A percentile compares a stretch with the other conserved stretches of the same genome.
Conservation (phyloP, 1,140 invertebrate species). For the Achroia grisella region DNA sequence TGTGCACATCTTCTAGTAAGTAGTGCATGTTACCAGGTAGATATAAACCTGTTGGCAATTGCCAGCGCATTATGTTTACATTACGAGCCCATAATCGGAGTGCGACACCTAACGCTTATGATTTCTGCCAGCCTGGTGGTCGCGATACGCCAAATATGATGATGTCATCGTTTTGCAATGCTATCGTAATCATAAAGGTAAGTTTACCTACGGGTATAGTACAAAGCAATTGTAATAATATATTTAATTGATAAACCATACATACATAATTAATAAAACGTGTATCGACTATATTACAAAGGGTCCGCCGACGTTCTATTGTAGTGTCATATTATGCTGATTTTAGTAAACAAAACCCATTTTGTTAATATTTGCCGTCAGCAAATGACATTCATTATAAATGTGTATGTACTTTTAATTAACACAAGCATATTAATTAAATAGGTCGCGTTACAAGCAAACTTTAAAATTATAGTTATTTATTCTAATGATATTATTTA, state of each 20-base stretch:
- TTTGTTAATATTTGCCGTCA: no score
- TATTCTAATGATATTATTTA: no score
- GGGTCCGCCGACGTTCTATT: neutral
- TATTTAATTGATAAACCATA: neutral
- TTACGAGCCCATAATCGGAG: conserved; percentile 17
- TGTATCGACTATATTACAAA: neutral
- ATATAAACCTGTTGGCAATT: conserved; percentile 20
- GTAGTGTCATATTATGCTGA: neutral
- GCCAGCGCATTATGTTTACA: conserved; percentile 22
- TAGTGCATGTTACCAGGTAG: conserved; percentile 10
- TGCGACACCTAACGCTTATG: conserved; percentile 22
- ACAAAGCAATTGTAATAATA: neutral
- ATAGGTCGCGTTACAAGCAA: no score
- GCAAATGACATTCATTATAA: no score
- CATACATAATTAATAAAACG: no score
- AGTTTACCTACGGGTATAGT: neutral
- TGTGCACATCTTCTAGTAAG: no score
- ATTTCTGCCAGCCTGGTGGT: conserved; percentile 38
- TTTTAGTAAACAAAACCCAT: neutral
- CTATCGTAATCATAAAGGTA: neutral
- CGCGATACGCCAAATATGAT: conserved; percentile 22
- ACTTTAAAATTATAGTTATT: no score
- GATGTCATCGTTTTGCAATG: conserved; percentile 30
- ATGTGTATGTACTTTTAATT: no score
- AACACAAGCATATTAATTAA: no score